Evolutionary conservation across 2,888 invertebrate genomes (phyloP), one percentile per base, ranked within the genome.

Genomic region (Muschampia plurimacula): DNA sequence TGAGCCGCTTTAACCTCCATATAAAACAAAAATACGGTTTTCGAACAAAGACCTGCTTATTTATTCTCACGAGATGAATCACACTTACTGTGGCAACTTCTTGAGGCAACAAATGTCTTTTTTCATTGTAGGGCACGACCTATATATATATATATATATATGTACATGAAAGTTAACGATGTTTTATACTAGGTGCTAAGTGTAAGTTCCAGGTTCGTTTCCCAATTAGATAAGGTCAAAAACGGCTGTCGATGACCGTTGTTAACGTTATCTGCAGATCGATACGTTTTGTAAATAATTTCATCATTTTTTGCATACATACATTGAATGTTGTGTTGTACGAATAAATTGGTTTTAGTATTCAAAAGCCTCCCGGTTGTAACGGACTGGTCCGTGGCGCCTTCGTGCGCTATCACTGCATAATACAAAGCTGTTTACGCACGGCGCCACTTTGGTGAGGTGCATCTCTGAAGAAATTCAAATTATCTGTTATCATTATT

Each of bases 311-410:
- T 55, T 55, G 22, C 55, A 55, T 52, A 8, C 15, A 22, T 52
- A 15, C 32, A 32, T 49, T 52, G 52, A 15, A 52, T 15, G 52
- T 52, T 28, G 28, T 32, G 32, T 7, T 59, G 41, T 55, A 67
- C 41, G 32, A 36, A 46, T 46, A 46, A 59, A 59, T 59, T 65
- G 39, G 65, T 44, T 70, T 75, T 74, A 64, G 75, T 74, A 75
- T 75, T 75, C 72, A 75, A 66, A 72, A 65, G 72, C 66, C 65
- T 46, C 22, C 39, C 62, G 46, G 28, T 28, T n/a, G 55, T 74
- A 74, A 74, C 75, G 74, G 69, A 15, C 60, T 67, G 22, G 28
- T 9, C 22, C 36, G 10, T 60, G 49, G 66, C 60, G 39, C 66
- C 60, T 46, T 8, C 49, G 36, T 55, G 8, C 22, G 46, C 12